Conservation (phyloP, 2,797 vertebrate species). For the Prunella strophiata region DNA sequence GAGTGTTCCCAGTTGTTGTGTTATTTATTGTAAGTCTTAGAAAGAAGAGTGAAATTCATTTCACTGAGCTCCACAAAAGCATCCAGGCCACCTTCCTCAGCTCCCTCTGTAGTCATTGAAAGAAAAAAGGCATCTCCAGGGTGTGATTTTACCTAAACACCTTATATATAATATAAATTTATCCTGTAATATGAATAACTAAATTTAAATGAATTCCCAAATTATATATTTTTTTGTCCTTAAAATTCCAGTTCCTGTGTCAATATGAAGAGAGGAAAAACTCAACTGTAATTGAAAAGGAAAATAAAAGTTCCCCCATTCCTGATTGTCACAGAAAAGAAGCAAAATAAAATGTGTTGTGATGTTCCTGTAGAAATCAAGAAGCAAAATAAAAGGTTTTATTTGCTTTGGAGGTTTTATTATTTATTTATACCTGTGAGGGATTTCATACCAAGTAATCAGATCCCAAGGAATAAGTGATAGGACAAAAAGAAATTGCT, state of each 20-base stretch:
- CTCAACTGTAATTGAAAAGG: neutral
- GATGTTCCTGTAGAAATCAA: neutral
- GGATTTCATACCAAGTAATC: neutral
- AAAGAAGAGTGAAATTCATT: neutral
- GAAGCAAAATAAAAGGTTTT: neutral
- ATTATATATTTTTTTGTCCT: neutral
- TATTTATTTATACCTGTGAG: neutral
- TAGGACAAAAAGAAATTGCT: neutral
- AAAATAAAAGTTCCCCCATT: neutral
- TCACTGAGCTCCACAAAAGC: neutral
- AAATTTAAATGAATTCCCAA: neutral
- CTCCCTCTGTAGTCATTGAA: neutral
- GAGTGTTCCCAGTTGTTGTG: neutral
- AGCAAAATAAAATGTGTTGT: rapidly evolving
- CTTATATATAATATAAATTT: neutral
- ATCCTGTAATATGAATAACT: neutral
- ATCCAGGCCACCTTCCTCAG: neutral
- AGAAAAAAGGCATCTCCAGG: neutral
- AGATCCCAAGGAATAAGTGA: neutral
- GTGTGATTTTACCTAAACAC: neutral
- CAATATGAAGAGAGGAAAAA: neutral
- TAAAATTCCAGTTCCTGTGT: neutral
- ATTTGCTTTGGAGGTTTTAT: neutral
- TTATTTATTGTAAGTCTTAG: neutral
- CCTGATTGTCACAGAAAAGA: neutral